Percentiles rank a stretch among this genome's conserved stretches.
These are phyloP conservation scores for Molorchus minor DNA, from an alignment of 2,888 invertebrate species.

Conservation along the genomic window DNA sequence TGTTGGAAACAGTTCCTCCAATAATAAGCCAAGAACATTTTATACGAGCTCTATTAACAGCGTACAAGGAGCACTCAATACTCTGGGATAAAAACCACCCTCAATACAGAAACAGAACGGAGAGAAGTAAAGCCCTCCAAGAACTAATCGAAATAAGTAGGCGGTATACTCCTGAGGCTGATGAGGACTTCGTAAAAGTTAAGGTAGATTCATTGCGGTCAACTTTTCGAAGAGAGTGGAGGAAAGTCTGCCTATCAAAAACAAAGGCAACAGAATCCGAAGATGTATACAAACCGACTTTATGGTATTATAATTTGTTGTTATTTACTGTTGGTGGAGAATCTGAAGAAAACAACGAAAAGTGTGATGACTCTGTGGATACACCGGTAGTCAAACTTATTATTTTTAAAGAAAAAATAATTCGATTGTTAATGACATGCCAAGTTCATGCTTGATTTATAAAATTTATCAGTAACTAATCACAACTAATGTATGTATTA, in stretches of 20 bases:
- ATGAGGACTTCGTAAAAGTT: slow-evolving; percentile 44
- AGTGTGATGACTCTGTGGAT: too few relatives aligned
- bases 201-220: slow-evolving; percentile 45
- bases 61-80: slow-evolving; percentile 41
- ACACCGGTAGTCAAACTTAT: too few relatives aligned
- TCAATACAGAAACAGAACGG: slow-evolving; percentile 40
- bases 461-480: slow-evolving; percentile 18
- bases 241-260: slow-evolving; percentile 42
- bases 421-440: too few relatives aligned
- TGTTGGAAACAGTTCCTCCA: slow-evolving; percentile 27
- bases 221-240: slow-evolving; percentile 45
- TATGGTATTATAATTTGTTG: slow-evolving; percentile 49
- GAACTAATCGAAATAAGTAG: slow-evolving; percentile 37
- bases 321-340: slow-evolving; percentile 46
- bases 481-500: not conserved
- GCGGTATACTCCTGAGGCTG: slow-evolving; percentile 45
- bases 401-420: too few relatives aligned
- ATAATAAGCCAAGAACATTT: slow-evolving; percentile 44
- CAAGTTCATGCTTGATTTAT: too few relatives aligned
- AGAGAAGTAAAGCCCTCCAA: slow-evolving; percentile 41
- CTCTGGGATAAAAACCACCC: slow-evolving; percentile 48
- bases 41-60: slow-evolving; percentile 39
- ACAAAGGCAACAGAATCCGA: slow-evolving; percentile 31
- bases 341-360: slow-evolving; percentile 25
- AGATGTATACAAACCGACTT: slow-evolving; percentile 44